Conservation (phyloP, 2,888 invertebrate species). For the Tanypteryx hageni region DNA sequence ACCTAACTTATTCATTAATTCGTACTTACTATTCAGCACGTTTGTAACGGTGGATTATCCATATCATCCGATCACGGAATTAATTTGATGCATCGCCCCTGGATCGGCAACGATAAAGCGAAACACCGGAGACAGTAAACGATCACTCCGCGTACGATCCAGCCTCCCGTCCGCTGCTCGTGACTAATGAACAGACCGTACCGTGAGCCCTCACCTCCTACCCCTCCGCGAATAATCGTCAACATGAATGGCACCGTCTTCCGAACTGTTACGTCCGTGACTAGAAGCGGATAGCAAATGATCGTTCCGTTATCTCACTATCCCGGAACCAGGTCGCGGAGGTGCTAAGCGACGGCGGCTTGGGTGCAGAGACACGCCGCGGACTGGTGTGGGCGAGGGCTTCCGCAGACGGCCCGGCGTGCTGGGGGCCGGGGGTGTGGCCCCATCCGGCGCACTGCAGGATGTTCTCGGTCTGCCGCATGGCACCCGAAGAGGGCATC, state of each 20-base stretch:
- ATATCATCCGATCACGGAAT: neutral
- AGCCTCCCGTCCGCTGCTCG: neutral
- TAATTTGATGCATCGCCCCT: neutral
- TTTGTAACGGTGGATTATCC: too few species aligned
- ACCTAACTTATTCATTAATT: too few species aligned
- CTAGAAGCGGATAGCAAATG: neutral
- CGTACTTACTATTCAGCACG: too few species aligned
- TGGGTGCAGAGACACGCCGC: neutral
- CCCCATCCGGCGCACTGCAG: constrained; percentile 65
- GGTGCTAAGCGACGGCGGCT: constrained; percentile 27
- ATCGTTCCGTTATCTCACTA: neutral
- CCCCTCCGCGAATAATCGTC: constrained; percentile 1
- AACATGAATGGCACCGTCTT: neutral
- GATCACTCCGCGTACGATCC: too few species aligned
- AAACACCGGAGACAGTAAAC: neutral
- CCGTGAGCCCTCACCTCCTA: neutral
- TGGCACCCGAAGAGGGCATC: constrained; percentile 46
- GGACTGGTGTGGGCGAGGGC: constrained; percentile 3
- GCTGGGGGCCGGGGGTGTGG: constrained; percentile 66
- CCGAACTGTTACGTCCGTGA: constrained; percentile 11
- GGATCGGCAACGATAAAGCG: neutral
- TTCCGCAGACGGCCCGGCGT: neutral
- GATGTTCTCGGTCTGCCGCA: constrained; percentile 65
- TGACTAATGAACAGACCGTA: neutral
- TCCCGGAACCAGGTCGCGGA: constrained; percentile 31